These are phyloP conservation scores for Dendrolimus pini DNA, from an alignment of 2,888 invertebrate species.

Conservation along the genomic window DNA sequence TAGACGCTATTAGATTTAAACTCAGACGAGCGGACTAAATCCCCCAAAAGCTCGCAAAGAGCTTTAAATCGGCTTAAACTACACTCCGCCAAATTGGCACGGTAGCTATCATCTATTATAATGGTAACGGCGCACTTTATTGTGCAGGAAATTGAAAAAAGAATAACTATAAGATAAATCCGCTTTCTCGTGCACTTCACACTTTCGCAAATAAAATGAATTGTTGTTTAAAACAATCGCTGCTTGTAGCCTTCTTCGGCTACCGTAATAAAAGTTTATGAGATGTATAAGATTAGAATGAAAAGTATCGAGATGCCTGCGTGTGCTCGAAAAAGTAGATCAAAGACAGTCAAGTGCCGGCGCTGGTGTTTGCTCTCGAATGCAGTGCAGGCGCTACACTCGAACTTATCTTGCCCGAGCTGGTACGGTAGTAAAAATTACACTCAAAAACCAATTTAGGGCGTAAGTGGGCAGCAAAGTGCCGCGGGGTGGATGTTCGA, in stretches of 20 bases:
- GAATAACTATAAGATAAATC: slow-evolving; percentile 26
- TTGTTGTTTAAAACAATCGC: slow-evolving; percentile 39
- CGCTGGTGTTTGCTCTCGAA: slow-evolving; percentile 43
- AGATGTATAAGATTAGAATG: slow-evolving; percentile 32
- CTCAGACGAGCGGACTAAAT: slow-evolving; percentile 36
- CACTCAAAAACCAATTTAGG: slow-evolving; percentile 55
- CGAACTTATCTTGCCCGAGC: slow-evolving; percentile 61
- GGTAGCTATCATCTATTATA: slow-evolving; percentile 19
- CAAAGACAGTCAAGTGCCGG: slow-evolving; percentile 56
- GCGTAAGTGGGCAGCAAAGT: slow-evolving; percentile 43
- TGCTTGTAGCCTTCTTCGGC: slow-evolving; percentile 45
- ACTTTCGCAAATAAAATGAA: slow-evolving; percentile 53
- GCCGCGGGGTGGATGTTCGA: slow-evolving; percentile 37
- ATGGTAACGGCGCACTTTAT: slow-evolving; percentile 22
- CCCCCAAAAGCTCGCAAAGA: slow-evolving; percentile 38
- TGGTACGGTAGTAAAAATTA: slow-evolving; percentile 71
- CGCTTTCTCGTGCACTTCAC: slow-evolving; percentile 49
- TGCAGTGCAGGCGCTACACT: slow-evolving; percentile 42
- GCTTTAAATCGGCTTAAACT: slow-evolving; percentile 48
- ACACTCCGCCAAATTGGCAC: slow-evolving; percentile 42
- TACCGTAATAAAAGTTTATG: slow-evolving; percentile 48
- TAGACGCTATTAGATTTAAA: slow-evolving; percentile 49
- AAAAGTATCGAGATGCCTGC: slow-evolving; percentile 27
- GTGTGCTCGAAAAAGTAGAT: slow-evolving; percentile 42
- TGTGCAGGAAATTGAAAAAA: slow-evolving; percentile 42